A percentile compares a stretch with the other conserved stretches of the same genome.
These are phyloP conservation scores for Caenorhabditis latens DNA, from an alignment of 1,140 invertebrate genomes.

Conservation along the genomic window DNA sequence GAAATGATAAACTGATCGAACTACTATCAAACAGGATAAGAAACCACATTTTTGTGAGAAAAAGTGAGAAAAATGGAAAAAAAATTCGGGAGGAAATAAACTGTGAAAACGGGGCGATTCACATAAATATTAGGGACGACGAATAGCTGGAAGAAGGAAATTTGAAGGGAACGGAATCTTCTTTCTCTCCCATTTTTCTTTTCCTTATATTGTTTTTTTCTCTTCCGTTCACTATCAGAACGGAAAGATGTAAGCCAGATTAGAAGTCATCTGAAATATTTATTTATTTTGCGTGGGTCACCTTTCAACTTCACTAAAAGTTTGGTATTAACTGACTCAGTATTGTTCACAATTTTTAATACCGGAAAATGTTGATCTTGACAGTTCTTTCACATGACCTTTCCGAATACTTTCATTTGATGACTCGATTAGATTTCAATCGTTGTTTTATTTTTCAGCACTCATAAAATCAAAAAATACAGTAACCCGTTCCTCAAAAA, in stretches of 20 bases:
- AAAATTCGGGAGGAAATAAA: neutral
- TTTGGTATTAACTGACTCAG: neutral
- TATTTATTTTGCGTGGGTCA: conserved; percentile 20
- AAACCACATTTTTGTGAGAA: neutral
- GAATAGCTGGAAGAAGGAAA: neutral
- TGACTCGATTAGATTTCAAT: too few species aligned
- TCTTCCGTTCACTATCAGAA: neutral
- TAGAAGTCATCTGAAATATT: neutral
- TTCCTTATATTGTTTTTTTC: neutral
- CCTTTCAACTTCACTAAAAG: neutral
- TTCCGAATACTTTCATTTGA: neutral
- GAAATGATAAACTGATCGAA: too few species aligned
- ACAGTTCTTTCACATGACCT: neutral
- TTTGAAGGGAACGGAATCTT: neutral
- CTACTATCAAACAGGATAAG: too few species aligned
- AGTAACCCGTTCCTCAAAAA: neutral
- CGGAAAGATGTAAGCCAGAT: neutral
- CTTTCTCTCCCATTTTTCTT: neutral
- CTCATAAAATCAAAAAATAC: neutral
- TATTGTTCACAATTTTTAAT: conserved; percentile 10
- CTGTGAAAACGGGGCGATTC: neutral
- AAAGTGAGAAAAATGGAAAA: neutral
- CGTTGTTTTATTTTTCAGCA: too few species aligned
- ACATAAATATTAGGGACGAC: conserved; percentile 2
- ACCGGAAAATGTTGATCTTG: neutral